Base-by-base conservation (phyloP, 2,797 vertebrate species). In the Merluccius polli region DNA sequence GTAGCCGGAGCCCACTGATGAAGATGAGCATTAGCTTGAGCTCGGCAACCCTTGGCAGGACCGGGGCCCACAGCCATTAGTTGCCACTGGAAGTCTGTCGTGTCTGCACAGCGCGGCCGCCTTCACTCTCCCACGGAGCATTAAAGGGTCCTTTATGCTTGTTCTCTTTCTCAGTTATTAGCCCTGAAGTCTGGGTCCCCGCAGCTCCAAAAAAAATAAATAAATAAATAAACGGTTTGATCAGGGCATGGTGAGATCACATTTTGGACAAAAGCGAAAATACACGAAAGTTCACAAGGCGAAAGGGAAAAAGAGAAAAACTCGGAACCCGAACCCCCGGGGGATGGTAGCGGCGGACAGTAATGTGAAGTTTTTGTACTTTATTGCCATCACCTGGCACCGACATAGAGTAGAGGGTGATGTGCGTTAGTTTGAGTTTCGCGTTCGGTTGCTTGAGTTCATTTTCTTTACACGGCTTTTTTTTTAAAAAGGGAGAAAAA, bases 51-150 rank as follows among this genome's bases (percentile, higher is more conserved):
- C 74, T 29, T 70, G 21, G 52, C 52, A 24, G 52, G 52, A 9
- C n/a, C 29, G 72, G 67, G 65, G 78, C 80, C 72, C n/a, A 52
- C 77, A 75, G 71, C 74, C 83, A 84, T 76, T 70, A 71, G 76
- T 67, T 74, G 59, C 85, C 70, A 63, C 79, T 78, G 82, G 78
- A 82, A 72, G 12, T 48, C 44, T 70, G 79, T 52, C 72, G 24
- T 59, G 44, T 59, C 75, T 11, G 71, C 59, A 44, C 78, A 73
- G 77, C 76, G 38, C 77, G 79, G 79, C 41, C 74, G 77, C 77
- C 63, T 52, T 80, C 78, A 75, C 72, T 84, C 73, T 70, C 73
- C 73, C 81, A 75, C 72, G 67, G 32, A 80, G 73, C 76, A 73
- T 68, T 72, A 75, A 75, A 72, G 65, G 74, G 83, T 72, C 73